phyloP scores from a whole-genome alignment of 2,113 vertebrate genomes.

The Ursus arctos region DNA sequence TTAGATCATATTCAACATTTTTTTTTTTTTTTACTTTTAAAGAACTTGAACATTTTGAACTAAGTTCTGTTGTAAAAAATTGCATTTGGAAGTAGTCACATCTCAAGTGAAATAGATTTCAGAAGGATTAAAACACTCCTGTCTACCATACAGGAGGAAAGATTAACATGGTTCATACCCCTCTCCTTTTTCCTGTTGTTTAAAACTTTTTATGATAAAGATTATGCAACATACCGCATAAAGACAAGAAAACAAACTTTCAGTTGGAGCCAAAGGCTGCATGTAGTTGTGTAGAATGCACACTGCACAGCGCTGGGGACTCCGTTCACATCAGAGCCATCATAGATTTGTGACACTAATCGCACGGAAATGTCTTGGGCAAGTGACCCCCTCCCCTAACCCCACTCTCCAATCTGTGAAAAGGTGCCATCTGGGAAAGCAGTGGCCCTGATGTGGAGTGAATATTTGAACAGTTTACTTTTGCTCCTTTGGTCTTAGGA shows the following conservation, averaged over 20 bases:
- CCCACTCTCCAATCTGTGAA: not conserved
- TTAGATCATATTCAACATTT: not conserved
- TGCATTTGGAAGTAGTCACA: not conserved
- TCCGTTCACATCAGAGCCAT: not conserved
- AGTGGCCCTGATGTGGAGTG: not conserved
- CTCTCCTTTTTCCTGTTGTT: not conserved
- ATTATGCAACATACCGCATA: not conserved
- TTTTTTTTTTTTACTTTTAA: not conserved
- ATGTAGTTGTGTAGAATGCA: not conserved
- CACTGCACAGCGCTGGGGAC: not conserved
- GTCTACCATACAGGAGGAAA: not conserved
- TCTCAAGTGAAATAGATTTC: not conserved
- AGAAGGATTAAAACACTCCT: not conserved
- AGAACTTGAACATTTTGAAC: not conserved
- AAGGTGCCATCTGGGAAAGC: conserved; percentile 3
- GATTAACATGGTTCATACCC: not conserved
- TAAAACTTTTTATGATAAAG: conserved; percentile 4
- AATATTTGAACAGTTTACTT: not conserved
- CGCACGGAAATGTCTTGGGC: not conserved
- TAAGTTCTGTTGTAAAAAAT: not conserved
- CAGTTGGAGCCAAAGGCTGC: not conserved
- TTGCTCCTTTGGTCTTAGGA: not conserved
- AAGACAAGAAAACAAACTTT: not conserved
- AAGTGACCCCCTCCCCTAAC: not conserved
- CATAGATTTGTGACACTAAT: not conserved